Evolutionary conservation across 1,140 invertebrate genomes (phyloP), one percentile per base, ranked within the genome.

Genomic region (Tetragnatha versicolor): DNA sequence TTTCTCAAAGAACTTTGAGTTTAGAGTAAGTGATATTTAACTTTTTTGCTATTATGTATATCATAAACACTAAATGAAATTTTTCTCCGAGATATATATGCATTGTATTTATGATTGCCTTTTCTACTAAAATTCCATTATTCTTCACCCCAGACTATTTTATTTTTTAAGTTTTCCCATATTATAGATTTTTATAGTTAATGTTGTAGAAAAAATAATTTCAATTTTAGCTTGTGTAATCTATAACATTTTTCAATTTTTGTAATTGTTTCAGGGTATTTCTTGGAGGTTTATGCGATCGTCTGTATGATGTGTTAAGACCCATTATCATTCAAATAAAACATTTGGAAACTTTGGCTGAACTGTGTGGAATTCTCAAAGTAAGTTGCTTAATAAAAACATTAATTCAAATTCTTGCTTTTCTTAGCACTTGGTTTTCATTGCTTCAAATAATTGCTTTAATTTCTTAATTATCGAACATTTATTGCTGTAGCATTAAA

Each of bases 251-350:
- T 39, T 9, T 47, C 33, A 35, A 29, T 37, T 55, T 83, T 82
- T 80, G 9, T 72, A 37, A 20, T 68, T 61, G 63, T 81, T 83
- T 81, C 77, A 88, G 87, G 81, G 83, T 85, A n/a, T 91, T 90
- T 84, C 83, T 99, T 29, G 94, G 95, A 82, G 90, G 90, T 0
- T 85, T 99, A 0, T 99, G 96, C 84, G 93, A 91, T 17, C 91
- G 92, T 55, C 85, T 99, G 7, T 99, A 99, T 84, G 97, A 99
- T 84, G 91, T 91, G 1, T 86, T 99, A 69, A 88, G 98, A n/a
- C 97, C 98, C 1, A 91, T 95, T 68, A 93, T 99, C 42, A 98
- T 99, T 80, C 94, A 98, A 84, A 94, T 99, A 61, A 96, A 97
- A 85, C 97, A 99, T 87, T 88, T 99, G 82, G 98, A 99, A 89